phyloP scores from a whole-genome alignment of 2,113 vertebrate genomes.

The Pandion haliaetus region DNA sequence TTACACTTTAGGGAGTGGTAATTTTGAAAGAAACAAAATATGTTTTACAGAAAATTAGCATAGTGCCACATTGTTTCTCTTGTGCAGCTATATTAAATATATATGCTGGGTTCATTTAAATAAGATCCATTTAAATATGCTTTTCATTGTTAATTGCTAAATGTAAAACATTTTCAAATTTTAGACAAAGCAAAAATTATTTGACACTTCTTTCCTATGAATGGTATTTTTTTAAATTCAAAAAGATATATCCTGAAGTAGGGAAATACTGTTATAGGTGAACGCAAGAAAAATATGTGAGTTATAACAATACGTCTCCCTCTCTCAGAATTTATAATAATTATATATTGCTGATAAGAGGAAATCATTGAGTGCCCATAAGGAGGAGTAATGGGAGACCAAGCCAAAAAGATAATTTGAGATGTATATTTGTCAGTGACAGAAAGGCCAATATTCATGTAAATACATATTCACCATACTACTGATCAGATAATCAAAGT shows the following conservation, averaged over 20 bases:
- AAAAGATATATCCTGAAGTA: slow-evolving; percentile 44
- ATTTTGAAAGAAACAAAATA: slow-evolving; percentile 4
- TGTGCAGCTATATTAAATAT: not conserved
- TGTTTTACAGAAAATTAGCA: not conserved
- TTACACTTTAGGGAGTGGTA: slow-evolving; percentile 21
- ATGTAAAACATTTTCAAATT: slow-evolving; percentile 39
- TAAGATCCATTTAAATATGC: not conserved
- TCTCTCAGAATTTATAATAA: not conserved
- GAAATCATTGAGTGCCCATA: not conserved
- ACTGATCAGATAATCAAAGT: not conserved
- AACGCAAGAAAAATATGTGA: not conserved
- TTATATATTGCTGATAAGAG: not conserved
- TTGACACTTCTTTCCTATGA: slow-evolving; percentile 36
- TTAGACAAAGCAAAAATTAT: slow-evolving; percentile 36
- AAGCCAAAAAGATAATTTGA: not conserved
- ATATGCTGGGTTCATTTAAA: not conserved
- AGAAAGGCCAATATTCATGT: not conserved
- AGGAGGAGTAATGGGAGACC: not conserved
- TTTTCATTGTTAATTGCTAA: slow-evolving; percentile 31
- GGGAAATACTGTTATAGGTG: not conserved
- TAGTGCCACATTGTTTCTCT: not conserved
- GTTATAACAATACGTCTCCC: not conserved
- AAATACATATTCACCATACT: not conserved
- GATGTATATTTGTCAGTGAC: not conserved
- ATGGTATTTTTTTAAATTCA: not conserved